Base-by-base conservation (phyloP, 2,113 vertebrate species). In the Engystomops pustulosus region DNA sequence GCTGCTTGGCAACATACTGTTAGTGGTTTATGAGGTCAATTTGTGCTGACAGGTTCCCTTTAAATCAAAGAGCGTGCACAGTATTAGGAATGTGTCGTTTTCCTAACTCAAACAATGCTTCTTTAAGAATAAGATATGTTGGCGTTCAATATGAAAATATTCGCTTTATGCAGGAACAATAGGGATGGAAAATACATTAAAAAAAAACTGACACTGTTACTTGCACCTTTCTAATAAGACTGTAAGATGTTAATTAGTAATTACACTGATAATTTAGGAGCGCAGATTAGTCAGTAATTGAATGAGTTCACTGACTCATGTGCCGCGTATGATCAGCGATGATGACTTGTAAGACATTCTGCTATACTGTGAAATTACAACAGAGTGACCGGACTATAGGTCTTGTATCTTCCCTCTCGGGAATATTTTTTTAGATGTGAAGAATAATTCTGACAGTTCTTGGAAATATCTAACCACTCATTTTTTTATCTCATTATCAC, bases 301-400 rank as follows among this genome's bases (percentile, higher is more conserved):
- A 47, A 47, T 47, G 41, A 15, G 41, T 47, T 30, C 41, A 49
- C 23, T 47, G 70, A 47, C 70, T 49, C 70, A 8, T 55, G 62
- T 5, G 62, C 62, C 20, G 74, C 74, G 58, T 49, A 77, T 77
- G 74, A 55, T 55, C 74, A 12, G 49, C 38, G 74, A 6, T 77
- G 49, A 77, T 55, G 32, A 32, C 74, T 36, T 15, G 30, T 3
- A 34, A 55, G 74, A 77, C 32, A 76, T 17, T 77, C 9, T 8
- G 18, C 49, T 53, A n/a, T 36, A 34, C 18, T 77, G 69, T 72
- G 44, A 49, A 74, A 49, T 49, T 30, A 49, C 44, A 74, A 25
- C 44, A 23, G 18, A 32, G 30, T 49, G 25, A 18, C 71, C 32
- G 44, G 44, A 74, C 25, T 74, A 30, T 1, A 9, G 25, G 23